phyloP scores from a whole-genome alignment of 2,113 vertebrate genomes.

The Coregonus clupeaformis region DNA sequence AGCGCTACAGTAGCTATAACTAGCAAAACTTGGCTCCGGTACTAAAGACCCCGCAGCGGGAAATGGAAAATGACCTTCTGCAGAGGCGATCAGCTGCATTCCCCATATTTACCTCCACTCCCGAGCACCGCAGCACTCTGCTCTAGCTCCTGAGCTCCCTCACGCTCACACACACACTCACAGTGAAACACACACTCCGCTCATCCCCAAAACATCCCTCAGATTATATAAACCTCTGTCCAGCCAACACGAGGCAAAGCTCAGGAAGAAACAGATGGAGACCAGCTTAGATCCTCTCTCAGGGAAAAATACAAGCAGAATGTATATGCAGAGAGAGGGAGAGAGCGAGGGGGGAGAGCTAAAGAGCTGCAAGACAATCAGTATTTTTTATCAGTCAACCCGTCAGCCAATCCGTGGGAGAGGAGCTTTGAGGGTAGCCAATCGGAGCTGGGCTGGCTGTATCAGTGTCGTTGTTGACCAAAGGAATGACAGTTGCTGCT shows the following conservation, averaged over 20 bases:
- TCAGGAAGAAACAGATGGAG: constrained; percentile 58
- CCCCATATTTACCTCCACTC: constrained; percentile 45
- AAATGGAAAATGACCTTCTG: constrained; percentile 36
- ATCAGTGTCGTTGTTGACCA: constrained; percentile 68
- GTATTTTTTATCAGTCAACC: constrained; percentile 71
- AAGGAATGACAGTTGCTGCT: constrained; percentile 32
- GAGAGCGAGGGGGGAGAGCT: constrained; percentile 14
- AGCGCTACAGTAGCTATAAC: constrained; percentile 23
- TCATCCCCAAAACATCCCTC: constrained; percentile 12
- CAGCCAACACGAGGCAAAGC: constrained; percentile 12
- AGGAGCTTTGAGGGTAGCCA: constrained; percentile 71
- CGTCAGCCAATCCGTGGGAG: constrained; percentile 76
- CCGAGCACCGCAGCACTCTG: constrained; percentile 25
- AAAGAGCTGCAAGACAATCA: constrained; percentile 57
- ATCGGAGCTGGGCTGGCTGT: constrained; percentile 68
- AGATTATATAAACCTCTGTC: constrained; percentile 25
- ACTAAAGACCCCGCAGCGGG: constrained; percentile 39
- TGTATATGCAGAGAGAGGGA: constrained; percentile 51
- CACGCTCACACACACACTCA: neutral
- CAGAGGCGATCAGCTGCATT: constrained; percentile 43
- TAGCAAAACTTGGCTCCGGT: constrained; percentile 12
- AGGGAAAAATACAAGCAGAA: constrained; percentile 19
- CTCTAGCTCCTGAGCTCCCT: constrained; percentile 1
- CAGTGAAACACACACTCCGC: constrained; percentile 15
- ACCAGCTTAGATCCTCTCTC: neutral